Evolutionary conservation across 2,797 vertebrate species (phyloP).

Genomic region (Mus minutoides): DNA sequence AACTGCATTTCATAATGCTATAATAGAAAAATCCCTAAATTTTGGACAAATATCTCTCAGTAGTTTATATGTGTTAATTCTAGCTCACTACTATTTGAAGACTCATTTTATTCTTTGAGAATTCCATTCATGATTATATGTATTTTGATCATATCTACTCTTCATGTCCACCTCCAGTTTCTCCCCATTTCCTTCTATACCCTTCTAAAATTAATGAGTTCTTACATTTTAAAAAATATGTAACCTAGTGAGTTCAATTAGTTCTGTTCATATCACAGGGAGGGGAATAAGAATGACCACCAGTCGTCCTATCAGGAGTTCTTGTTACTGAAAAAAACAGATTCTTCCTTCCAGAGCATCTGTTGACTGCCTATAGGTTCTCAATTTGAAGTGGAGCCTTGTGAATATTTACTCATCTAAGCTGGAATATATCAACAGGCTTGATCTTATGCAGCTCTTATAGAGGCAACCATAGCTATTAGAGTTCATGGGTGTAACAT

Average conservation of each 20-base stretch:
- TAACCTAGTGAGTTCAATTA: neutral
- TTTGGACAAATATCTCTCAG: neutral
- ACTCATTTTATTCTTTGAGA: neutral
- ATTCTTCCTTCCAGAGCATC: neutral
- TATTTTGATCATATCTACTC: neutral
- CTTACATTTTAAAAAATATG: neutral
- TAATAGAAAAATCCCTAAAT: neutral
- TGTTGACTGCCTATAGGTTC: neutral
- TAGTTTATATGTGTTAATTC: neutral
- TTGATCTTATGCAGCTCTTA: neutral
- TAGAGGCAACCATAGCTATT: neutral
- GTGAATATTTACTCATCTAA: neutral
- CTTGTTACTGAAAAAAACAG: neutral
- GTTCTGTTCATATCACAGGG: neutral
- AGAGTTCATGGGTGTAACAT: neutral
- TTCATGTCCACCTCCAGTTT: neutral
- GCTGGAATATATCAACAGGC: neutral
- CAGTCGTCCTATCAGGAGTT: neutral
- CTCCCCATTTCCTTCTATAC: neutral
- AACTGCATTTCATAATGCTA: neutral
- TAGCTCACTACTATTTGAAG: neutral
- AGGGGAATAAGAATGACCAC: neutral
- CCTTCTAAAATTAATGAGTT: neutral
- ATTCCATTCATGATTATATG: neutral
- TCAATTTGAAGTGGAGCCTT: neutral